Percentiles rank a stretch among this genome's conserved stretches.
These are phyloP conservation scores for Halocaridina rubra DNA, from an alignment of 2,888 invertebrate species.

Conservation along the genomic window DNA sequence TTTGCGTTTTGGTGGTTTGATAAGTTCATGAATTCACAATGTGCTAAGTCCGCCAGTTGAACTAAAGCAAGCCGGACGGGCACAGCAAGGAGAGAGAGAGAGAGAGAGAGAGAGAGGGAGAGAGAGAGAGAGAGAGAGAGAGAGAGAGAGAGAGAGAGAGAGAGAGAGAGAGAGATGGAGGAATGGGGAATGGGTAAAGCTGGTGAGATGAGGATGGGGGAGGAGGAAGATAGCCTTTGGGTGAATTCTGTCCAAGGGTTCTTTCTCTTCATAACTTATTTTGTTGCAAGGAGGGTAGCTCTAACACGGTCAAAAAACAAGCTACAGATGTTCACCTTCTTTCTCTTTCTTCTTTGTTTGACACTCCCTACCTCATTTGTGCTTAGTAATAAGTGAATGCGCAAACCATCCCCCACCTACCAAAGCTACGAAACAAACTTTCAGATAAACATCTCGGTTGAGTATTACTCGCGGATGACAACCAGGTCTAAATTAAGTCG, in stretches of 20 bases:
- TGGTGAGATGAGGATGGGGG: not conserved
- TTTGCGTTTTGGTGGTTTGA: no score
- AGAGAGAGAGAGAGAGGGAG: not conserved
- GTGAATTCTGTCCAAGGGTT: not conserved
- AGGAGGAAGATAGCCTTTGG: not conserved
- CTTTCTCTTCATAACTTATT: not conserved
- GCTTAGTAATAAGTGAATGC: not conserved
- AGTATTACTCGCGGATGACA: not conserved
- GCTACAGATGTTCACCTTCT: no score
- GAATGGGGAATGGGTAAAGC: not conserved
- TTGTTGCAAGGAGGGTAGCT: not conserved
- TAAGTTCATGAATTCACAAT: no score
- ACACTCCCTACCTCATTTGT: not conserved
- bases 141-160: not conserved
- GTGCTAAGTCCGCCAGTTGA: no score
- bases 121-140: not conserved
- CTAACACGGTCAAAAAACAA: no score
- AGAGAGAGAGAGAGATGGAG: not conserved
- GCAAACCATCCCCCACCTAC: not conserved
- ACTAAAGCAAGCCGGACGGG: no score
- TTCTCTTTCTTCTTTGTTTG: no score
- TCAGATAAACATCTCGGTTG: not conserved
- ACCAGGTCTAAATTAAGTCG: not conserved
- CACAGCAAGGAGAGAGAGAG: not conserved
- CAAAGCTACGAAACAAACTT: not conserved